Evolutionary conservation across 2,797 vertebrate genomes (phyloP).

Genomic region (Hemitrygon akajei): DNA sequence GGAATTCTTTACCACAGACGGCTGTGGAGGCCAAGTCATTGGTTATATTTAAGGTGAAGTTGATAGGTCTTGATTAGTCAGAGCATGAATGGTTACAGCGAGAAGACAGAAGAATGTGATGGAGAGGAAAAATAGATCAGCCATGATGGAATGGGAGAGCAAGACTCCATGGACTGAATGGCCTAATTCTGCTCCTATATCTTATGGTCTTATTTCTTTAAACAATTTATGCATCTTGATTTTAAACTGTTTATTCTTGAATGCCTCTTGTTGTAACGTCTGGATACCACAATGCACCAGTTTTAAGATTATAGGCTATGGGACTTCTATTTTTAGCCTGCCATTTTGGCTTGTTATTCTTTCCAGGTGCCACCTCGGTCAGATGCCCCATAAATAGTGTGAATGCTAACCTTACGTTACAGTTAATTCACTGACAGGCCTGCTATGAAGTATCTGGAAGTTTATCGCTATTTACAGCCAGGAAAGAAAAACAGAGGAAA

Average conservation of each 20-base stretch:
- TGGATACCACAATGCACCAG: not conserved
- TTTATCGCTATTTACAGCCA: conserved; percentile 20
- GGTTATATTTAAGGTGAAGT: no score
- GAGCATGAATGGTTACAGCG: no score
- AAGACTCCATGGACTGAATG: no score
- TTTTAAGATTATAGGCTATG: not conserved
- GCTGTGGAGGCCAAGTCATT: no score
- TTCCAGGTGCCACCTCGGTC: not conserved
- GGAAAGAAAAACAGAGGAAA: conserved; percentile 31
- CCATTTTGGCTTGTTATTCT: not conserved
- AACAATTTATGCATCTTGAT: not conserved
- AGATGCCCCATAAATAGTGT: not conserved
- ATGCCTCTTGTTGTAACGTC: not conserved
- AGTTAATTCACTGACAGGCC: not conserved
- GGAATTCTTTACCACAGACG: no score
- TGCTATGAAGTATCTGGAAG: conserved; percentile 3
- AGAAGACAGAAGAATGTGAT: no score
- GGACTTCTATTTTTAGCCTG: not conserved
- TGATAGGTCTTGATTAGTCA: no score
- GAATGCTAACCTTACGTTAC: not conserved
- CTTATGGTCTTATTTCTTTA: not conserved
- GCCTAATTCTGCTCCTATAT: no score
- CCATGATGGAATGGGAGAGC: no score
- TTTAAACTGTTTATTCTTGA: not conserved
- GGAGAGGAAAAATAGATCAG: no score